A percentile compares a stretch with the other conserved stretches of the same genome.
phyloP scores from a whole-genome alignment of 2,113 vertebrate genomes.

The Okapia johnstoni region DNA sequence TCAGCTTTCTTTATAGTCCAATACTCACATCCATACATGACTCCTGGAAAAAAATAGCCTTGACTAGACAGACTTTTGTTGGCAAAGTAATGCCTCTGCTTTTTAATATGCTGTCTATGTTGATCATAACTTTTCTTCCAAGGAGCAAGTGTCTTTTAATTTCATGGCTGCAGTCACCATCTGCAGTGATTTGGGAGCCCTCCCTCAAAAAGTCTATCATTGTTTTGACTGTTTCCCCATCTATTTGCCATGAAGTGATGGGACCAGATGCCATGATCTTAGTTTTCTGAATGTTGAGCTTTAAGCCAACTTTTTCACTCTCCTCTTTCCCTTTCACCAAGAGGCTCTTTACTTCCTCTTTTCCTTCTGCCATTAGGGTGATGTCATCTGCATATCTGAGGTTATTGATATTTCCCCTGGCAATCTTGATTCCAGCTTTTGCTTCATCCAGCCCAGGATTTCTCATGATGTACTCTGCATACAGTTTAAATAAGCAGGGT shows the following conservation, averaged over 20 bases:
- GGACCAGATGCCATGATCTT: background rate
- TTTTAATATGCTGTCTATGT: background rate
- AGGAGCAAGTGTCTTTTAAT: background rate
- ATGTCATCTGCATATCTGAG: background rate
- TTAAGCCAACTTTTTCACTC: background rate
- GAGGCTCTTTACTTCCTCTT: background rate
- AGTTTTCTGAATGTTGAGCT: background rate
- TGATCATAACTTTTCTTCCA: background rate
- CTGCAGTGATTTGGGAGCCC: background rate
- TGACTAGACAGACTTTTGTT: background rate
- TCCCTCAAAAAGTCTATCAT: background rate
- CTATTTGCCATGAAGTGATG: background rate
- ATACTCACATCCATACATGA: background rate
- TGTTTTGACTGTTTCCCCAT: background rate
- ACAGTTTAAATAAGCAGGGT: background rate
- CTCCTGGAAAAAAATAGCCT: background rate
- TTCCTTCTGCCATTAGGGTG: background rate
- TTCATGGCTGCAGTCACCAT: background rate
- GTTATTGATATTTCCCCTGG: background rate
- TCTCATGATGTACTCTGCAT: background rate
- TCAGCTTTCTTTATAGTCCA: background rate
- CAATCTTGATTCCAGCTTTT: background rate
- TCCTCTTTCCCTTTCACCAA: background rate
- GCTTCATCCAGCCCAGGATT: background rate
- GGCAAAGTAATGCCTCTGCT: background rate